These are phyloP conservation scores for Stichopus chloronotus DNA, from an alignment of 35 echinoderm and acorn worm species.

Conservation along the genomic window DNA sequence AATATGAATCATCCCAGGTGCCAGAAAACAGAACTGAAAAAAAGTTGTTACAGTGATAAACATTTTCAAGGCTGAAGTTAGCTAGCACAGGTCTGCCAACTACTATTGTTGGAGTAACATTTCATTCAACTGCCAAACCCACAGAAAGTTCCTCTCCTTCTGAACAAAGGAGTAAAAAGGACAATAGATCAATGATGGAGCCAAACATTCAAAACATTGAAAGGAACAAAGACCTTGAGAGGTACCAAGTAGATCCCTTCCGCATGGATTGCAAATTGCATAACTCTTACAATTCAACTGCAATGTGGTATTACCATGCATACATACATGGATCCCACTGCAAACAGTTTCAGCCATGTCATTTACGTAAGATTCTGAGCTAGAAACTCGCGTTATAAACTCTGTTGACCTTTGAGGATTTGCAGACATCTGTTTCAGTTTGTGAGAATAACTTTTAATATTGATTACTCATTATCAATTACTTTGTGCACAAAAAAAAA, in stretches of 20 bases:
- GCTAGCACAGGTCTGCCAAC: not conserved
- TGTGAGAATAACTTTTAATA: too few species aligned
- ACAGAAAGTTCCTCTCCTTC: not conserved
- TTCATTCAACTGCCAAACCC: not conserved
- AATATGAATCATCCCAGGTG: not conserved
- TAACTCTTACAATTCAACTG: not conserved
- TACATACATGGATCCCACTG: too few species aligned
- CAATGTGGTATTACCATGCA: not conserved
- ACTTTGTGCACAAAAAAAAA: too few species aligned
- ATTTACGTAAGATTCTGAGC: too few species aligned
- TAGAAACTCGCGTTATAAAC: too few species aligned
- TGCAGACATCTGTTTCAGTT: too few species aligned
- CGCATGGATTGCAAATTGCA: not conserved
- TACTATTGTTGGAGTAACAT: not conserved
- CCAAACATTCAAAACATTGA: not conserved
- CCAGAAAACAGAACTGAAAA: not conserved
- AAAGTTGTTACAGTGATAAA: too few species aligned
- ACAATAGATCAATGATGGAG: not conserved
- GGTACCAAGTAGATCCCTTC: not conserved
- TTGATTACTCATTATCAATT: too few species aligned
- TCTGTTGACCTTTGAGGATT: too few species aligned
- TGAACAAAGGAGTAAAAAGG: not conserved
- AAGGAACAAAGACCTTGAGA: not conserved
- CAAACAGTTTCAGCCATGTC: too few species aligned
- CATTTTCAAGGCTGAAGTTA: not conserved